phyloP scores from a whole-genome alignment of 2,888 invertebrate genomes.

The Pollenia labialis region DNA sequence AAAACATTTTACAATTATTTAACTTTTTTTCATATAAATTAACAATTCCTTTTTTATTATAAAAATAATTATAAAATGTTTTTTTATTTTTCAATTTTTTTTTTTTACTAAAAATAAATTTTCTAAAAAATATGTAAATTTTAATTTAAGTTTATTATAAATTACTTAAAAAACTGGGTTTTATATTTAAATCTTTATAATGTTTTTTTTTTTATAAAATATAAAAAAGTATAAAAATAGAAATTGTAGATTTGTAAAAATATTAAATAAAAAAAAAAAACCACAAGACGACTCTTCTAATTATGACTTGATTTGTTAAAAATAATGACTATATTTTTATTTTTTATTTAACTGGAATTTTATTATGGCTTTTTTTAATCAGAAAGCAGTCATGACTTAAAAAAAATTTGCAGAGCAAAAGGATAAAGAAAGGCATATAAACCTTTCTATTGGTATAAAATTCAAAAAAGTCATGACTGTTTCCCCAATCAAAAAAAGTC shows the following conservation, averaged over 20 bases:
- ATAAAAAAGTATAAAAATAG: conserved; percentile 30
- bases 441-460: too few relatives aligned
- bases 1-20: conserved; percentile 22
- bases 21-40: background rate
- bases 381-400: background rate
- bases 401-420: too few relatives aligned
- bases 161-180: conserved; percentile 49
- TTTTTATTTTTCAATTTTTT: conserved; percentile 10
- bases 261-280: conserved; percentile 32
- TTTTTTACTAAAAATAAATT: conserved; percentile 68
- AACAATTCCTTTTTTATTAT: conserved; percentile 10
- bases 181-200: conserved; percentile 1
- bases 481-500: too few relatives aligned
- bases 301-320: conserved; percentile 71
- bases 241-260: conserved; percentile 45
- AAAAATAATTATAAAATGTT: conserved; percentile 24
- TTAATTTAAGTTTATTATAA: conserved; percentile 62
- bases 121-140: conserved; percentile 63
- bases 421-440: too few relatives aligned
- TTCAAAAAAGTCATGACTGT: too few relatives aligned
- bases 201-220: background rate
- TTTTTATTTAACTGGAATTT: conserved; percentile 38
- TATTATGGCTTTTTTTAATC: conserved; percentile 24
- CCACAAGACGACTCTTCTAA: conserved; percentile 65
- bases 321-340: conserved; percentile 65